phyloP scores from a whole-genome alignment of 2,888 invertebrate genomes.

The Eristalis intricaria region DNA sequence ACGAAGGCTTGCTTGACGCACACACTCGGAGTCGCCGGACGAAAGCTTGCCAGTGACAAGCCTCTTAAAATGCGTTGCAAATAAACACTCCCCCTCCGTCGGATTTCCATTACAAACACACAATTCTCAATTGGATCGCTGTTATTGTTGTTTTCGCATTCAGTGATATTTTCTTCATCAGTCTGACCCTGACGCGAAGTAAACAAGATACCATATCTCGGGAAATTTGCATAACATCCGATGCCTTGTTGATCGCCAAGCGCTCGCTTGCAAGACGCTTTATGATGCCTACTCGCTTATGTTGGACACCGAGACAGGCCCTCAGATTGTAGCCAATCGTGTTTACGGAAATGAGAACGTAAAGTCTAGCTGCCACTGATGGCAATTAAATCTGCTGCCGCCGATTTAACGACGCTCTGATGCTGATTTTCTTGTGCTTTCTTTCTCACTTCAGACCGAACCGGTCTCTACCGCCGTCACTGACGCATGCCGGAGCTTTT shows the following conservation, averaged over 20 bases:
- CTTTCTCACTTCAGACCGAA: conserved; percentile 9
- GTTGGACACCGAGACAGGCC: conserved; percentile 50
- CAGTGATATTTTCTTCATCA: not conserved
- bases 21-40: not conserved
- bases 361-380: conserved; percentile 28
- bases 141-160: not conserved
- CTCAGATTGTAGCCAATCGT: conserved; percentile 58
- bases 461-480: conserved; percentile 21
- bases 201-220: conserved; percentile 22
- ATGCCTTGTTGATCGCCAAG: not conserved
- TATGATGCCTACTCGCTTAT: not conserved
- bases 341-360: conserved; percentile 63
- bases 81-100: conserved; percentile 17
- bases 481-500: conserved; percentile 13
- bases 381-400: conserved; percentile 15
- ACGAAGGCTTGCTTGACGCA: not conserved
- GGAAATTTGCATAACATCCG: conserved; percentile 8
- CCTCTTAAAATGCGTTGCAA: conserved; percentile 37
- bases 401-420: not conserved
- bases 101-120: conserved; percentile 7
- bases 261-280: not conserved
- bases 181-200: conserved; percentile 1
- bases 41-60: conserved; percentile 5
- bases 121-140: conserved; percentile 1
- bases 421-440: not conserved